phyloP scores from a whole-genome alignment of 2,113 vertebrate species.

The Sisor rabdophorus region DNA sequence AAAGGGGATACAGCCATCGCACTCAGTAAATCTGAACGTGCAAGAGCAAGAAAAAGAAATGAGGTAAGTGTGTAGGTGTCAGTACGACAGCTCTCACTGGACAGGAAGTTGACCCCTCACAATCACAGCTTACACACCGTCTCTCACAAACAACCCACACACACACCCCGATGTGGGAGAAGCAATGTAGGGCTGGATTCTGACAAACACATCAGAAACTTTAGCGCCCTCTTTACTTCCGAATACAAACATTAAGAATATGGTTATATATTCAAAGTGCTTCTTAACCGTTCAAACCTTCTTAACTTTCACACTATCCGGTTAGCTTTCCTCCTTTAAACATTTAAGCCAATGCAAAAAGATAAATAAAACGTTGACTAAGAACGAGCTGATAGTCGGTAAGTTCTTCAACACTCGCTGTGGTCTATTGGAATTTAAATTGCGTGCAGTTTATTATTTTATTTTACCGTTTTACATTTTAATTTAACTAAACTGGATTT shows the following conservation, averaged over 20 bases:
- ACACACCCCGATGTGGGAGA: background rate
- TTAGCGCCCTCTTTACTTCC: background rate
- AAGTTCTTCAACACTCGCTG: no score
- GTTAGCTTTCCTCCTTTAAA: background rate
- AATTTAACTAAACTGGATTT: no score
- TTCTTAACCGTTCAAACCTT: no score
- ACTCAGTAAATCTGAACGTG: constrained; percentile 42
- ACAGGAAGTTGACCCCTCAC: constrained; percentile 12
- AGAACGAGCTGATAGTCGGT: no score
- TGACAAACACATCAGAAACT: background rate
- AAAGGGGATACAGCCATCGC: constrained; percentile 37
- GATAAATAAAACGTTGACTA: no score
- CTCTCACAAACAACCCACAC: background rate
- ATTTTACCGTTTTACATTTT: no score
- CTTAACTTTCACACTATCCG: background rate
- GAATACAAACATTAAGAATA: background rate
- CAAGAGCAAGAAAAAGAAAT: no score
- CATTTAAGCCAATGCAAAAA: background rate
- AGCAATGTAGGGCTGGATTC: constrained; percentile 12
- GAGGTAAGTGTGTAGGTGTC: background rate
- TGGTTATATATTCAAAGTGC: background rate
- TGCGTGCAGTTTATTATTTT: no score
- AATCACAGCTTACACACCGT: background rate
- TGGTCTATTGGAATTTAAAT: no score
- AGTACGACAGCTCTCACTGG: constrained; percentile 14